Conservation (phyloP, 1,140 invertebrate species). For the Calliphora vicina region DNA sequence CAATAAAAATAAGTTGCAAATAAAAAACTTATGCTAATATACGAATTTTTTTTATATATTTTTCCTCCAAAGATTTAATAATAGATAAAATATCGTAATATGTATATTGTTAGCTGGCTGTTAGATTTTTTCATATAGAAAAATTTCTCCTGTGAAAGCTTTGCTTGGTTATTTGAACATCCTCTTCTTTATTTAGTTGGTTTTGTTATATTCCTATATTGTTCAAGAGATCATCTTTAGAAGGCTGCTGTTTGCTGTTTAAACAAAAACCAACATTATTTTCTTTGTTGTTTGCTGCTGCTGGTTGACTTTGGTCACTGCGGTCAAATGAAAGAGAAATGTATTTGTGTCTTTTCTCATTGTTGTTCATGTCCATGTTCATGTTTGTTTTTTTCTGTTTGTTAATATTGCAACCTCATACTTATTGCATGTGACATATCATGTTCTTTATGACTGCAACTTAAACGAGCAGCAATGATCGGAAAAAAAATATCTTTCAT, state of each 20-base stretch:
- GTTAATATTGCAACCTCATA: not conserved
- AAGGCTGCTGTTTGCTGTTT: not conserved
- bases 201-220: not conserved
- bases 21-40: conserved; percentile 6
- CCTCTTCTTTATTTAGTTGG: not conserved
- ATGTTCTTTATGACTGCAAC: conserved; percentile 19
- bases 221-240: conserved; percentile 3
- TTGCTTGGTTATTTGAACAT: not conserved
- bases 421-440: conserved; percentile 33
- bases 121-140: not conserved
- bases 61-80: conserved; percentile 27
- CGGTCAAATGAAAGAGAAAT: conserved; percentile 34
- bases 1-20: not conserved
- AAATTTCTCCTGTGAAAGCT: conserved; percentile 29
- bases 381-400: not conserved
- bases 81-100: conserved; percentile 29
- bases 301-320: conserved; percentile 18
- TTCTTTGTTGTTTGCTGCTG: not conserved
- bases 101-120: not conserved
- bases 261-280: too few relatives aligned
- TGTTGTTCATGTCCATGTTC: not conserved
- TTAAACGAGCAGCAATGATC: not conserved
- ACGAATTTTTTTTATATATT: not conserved
- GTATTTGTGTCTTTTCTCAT: not conserved
- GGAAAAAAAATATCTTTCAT: not conserved